phyloP scores from a whole-genome alignment of 2,113 vertebrate species.

The Pungitius pungitius region DNA sequence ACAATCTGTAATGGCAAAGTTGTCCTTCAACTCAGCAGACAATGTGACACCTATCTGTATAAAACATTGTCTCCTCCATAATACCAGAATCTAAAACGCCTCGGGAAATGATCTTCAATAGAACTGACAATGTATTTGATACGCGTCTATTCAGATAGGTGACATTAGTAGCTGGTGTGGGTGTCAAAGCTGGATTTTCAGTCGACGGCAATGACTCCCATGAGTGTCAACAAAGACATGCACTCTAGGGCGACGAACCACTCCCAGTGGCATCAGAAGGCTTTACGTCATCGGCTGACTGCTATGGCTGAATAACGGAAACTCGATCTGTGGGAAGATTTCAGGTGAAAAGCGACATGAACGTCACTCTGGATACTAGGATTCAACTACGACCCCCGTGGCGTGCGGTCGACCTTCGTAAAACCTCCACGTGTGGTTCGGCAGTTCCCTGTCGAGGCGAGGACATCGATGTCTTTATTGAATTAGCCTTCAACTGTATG shows the following conservation, averaged over 20 bases:
- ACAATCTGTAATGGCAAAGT: neutral
- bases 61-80: neutral
- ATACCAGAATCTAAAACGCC: neutral
- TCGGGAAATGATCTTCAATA: neutral
- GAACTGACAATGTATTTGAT: neutral
- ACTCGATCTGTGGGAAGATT: neutral
- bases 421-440: neutral
- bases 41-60: neutral
- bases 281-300: neutral
- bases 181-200: neutral
- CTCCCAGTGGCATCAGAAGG: conserved; percentile 3
- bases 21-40: neutral
- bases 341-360: neutral
- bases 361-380: neutral
- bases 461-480: neutral
- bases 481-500: neutral
- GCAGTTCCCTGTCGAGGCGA: neutral
- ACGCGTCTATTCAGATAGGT: neutral
- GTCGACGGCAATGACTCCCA: neutral
- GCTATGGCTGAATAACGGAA: conserved; percentile 5
- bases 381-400: neutral
- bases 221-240: conserved; percentile 4
- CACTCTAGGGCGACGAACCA: conserved; percentile 5
- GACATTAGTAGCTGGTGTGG: neutral
- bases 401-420: neutral